Conservation (phyloP, 2,888 invertebrate species). For the Phaedon cochleariae region DNA sequence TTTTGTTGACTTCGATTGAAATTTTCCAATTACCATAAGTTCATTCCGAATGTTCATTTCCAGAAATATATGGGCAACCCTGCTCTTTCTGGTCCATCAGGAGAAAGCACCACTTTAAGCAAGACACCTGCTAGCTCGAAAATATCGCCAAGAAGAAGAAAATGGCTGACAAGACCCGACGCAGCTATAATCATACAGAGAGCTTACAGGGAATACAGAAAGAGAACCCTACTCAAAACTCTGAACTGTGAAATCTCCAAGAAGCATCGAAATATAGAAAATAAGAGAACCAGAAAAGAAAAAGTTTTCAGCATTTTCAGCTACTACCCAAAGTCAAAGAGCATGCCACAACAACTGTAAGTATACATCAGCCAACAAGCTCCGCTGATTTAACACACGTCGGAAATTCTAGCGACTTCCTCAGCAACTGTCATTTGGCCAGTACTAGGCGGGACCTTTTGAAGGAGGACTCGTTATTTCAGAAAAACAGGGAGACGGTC, state of each 20-base stretch:
- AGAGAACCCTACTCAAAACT: constrained; percentile 19
- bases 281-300: constrained; percentile 13
- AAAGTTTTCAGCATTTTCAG: constrained; percentile 23
- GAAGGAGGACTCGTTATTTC: constrained; percentile 35
- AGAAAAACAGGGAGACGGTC: constrained; percentile 64
- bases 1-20: constrained; percentile 48
- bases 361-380: not conserved
- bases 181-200: constrained; percentile 40
- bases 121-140: not conserved
- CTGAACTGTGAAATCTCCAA: constrained; percentile 10
- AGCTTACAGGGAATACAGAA: constrained; percentile 34
- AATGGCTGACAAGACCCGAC: constrained; percentile 20
- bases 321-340: constrained; percentile 6
- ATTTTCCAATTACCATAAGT: not conserved
- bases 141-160: not conserved
- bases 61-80: not conserved
- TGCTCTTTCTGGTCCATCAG: not conserved
- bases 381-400: not conserved
- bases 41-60: not conserved
- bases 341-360: constrained; percentile 11
- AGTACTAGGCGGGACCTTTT: constrained; percentile 39
- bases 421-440: not conserved
- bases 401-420: not conserved
- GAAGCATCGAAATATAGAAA: constrained; percentile 7
- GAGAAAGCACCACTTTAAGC: not conserved